Percentiles rank a stretch among this genome's conserved stretches.
phyloP scores from a whole-genome alignment of 92 coral and sea anemone species.

The Palythoa caribaeorum region DNA sequence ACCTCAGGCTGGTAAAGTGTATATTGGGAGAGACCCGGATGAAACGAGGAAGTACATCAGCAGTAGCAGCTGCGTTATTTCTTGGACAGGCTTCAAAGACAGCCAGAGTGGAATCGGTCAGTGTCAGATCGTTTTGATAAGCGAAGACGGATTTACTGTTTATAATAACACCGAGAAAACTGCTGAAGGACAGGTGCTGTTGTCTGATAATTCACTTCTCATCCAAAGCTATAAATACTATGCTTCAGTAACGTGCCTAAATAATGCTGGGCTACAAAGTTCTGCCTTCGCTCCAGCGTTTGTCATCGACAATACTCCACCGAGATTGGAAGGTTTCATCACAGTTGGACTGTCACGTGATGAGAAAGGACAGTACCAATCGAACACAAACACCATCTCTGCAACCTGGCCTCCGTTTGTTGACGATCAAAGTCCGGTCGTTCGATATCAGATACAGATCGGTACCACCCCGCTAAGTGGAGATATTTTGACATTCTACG shows the following conservation, averaged over 20 bases:
- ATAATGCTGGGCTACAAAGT: slow-evolving; percentile 75
- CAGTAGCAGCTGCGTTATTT: slow-evolving; percentile 42
- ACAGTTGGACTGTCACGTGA: slow-evolving; percentile 68
- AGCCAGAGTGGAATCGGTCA: slow-evolving; percentile 73
- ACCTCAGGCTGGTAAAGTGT: slow-evolving; percentile 68
- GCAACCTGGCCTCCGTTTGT: slow-evolving; percentile 75
- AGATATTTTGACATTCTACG: slow-evolving; percentile 59
- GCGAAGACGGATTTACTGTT: slow-evolving; percentile 23
- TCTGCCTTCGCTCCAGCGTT: slow-evolving; percentile 58
- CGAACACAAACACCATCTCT: slow-evolving; percentile 51
- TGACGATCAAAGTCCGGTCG: slow-evolving; percentile 81
- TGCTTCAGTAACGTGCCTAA: slow-evolving; percentile 61
- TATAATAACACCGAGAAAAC: slow-evolving; percentile 24
- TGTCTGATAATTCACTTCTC: slow-evolving; percentile 26
- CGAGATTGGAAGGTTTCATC: slow-evolving; percentile 60
- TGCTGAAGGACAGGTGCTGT: slow-evolving; percentile 34
- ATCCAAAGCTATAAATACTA: slow-evolving; percentile 53
- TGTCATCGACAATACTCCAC: slow-evolving; percentile 76
- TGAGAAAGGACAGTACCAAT: slow-evolving; percentile 61
- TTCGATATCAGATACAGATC: slow-evolving; percentile 68
- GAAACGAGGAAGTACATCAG: slow-evolving; percentile 49
- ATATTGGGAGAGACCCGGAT: slow-evolving; percentile 58
- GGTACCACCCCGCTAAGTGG: slow-evolving; percentile 67
- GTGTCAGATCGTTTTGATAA: slow-evolving; percentile 64
- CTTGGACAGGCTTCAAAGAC: slow-evolving; percentile 77